Evolutionary conservation across 2,113 vertebrate genomes (phyloP), one percentile per base, ranked within the genome.

Genomic region (Neogobius melanostomus): DNA sequence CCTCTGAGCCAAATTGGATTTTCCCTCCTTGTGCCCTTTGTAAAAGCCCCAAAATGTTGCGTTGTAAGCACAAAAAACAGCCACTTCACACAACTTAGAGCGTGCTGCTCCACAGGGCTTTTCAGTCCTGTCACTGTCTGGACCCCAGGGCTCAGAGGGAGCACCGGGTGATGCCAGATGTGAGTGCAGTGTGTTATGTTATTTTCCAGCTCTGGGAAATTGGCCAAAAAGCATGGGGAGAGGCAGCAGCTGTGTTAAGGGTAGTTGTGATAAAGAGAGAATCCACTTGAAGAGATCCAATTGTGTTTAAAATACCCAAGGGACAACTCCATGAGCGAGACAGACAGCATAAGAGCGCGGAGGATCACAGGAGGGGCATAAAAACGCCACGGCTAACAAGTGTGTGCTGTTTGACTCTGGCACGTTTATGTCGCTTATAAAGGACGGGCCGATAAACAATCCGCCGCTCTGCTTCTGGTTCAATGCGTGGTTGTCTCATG

Each of bases 241-340:
- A 6, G 49, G 54, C 21, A 53, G 17, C 61, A 67, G 57, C 59
- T 72, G 51, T 53, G 21, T 50, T 49, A 12, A 15, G 43, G 43
- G 59, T 50, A 65, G 46, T 70, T 44, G 59, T 44, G 49, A 66
- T 44, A 62, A 73, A 63, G 50, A 11, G 48, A 8, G 49, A 65
- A 6, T 42, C 21, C 2, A 5, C 28, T 28, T 43, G 46, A 21
- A 68, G 21, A 57, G 43, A 71, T 71, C 42, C 56, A 66, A n/a
- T 48, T 61, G 49, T 62, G 47, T 21, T 67, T 52, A 15, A 56
- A 64, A 72, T 57, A 43, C 6, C 49, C 17, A 15, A 57, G 14
- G 11, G 56, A 17, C 28, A 15, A 8, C 15, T 61, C 46, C 11
- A 60, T 46, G 49, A 46, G 46, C 15, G 28, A 17, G 15, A 52